Percentiles rank a stretch among this genome's conserved stretches.
These are phyloP conservation scores for Patella ulyssiponensis DNA, from an alignment of 2,888 invertebrate species.

Conservation along the genomic window DNA sequence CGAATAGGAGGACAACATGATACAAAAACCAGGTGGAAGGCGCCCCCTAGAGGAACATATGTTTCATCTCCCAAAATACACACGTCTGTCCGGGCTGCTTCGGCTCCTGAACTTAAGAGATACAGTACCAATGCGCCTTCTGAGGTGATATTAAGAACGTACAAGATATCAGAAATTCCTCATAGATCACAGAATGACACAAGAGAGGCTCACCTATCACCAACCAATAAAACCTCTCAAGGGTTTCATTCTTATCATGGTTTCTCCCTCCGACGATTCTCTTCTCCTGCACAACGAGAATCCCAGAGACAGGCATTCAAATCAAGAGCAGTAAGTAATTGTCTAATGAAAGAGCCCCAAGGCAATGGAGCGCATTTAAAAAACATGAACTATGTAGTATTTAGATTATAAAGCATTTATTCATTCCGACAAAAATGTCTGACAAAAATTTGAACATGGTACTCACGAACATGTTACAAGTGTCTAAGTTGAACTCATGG, in stretches of 20 bases:
- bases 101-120: not conserved
- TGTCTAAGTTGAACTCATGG: no score
- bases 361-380: no score
- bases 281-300: conserved; percentile 13
- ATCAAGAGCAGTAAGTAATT: conserved; percentile 16
- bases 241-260: not conserved
- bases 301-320: conserved; percentile 6
- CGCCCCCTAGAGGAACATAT: not conserved
- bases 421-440: no score
- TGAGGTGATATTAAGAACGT: not conserved
- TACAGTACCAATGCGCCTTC: not conserved
- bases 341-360: no score
- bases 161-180: not conserved
- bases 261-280: not conserved
- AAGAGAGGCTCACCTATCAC: not conserved
- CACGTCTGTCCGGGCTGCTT: not conserved
- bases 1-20: not conserved
- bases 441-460: no score
- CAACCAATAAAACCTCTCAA: not conserved
- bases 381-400: no score
- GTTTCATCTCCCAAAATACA: not conserved
- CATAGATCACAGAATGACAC: not conserved
- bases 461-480: no score
- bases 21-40: not conserved
- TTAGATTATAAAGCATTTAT: no score